Base-by-base conservation (phyloP, 2,113 vertebrate genomes). In the Upupa epops region DNA sequence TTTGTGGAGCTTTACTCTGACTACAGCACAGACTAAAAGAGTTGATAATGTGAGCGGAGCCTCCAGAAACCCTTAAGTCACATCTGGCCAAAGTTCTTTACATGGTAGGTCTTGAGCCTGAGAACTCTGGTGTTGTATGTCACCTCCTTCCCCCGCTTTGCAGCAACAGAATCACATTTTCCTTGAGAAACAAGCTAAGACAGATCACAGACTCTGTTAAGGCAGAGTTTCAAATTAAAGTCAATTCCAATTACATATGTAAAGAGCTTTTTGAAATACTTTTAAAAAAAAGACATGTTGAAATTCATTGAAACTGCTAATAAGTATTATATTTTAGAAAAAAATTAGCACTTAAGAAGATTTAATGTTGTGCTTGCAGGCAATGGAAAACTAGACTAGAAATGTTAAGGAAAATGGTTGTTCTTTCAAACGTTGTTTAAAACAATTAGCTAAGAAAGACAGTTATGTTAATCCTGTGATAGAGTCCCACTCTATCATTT, bases 281-380 rank as follows among this genome's bases (percentile, higher is more conserved):
- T 94, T 88, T 14, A 71, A 74, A 90, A 93, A 86, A 69, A 83
- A 90, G 77, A 40, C 68, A 22, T 31, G 17, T 8, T 60, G 86
- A 86, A 96, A 92, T 75, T 65, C 71, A 87, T 49, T 36, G 74
- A 51, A 93, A 87, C 17, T 34, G 59, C 63, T 94, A 93, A 65
- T 82, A 86, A 82, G 74, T 65, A 73, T 89, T 92, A 75, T 75
- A 89, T 82, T 92, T 84, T 79, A 91, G 82, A 87, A 58, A 92
- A 87, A 92, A 94, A 89, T 26, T 91, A 81, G 87, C 81, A 15
- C 61, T 72, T 56, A 72, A 31, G 77, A 69, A 89, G 94, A 96
- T 87, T 72, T 58, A 87, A 87, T 87, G 93, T 94, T 65, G 40
- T 37, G 65, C 74, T 90, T 82, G 31, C 17, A 60, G 55, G 85